Base-by-base conservation (phyloP, 2,113 vertebrate species). In the Gymnobelideus leadbeateri region DNA sequence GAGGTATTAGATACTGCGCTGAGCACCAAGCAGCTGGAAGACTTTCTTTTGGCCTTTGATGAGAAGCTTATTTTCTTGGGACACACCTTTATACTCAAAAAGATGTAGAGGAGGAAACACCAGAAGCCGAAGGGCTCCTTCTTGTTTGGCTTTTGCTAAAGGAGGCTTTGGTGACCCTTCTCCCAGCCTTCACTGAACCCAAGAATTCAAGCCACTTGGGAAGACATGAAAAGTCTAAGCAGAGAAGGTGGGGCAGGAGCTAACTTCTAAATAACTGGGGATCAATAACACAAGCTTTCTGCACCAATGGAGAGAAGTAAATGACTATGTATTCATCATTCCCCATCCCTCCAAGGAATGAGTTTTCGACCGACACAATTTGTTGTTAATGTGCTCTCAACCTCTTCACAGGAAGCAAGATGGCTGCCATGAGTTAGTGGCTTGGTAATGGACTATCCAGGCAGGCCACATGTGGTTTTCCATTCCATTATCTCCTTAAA, bases 401-500 rank as follows among this genome's bases (percentile, higher is more conserved):
- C 2, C 57, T 51, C 92, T 50, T 9, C 24, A 37, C 89, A 52
- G 28, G 91, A 89, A 92, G 24, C 0, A 47, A 90, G 92, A 89
- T 89, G 51, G 68, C 94, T 89, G n/a, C 91, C 53, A 24, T 12
- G 0, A 37, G 5, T 23, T 23, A 23, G 16, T 21, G 16, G 68
- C 89, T 90, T 51, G 25, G 1, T 90, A 12, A 31, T 90, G 46
- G 89, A 90, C 89, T 90, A 47, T 28, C 47, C 49, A 50, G 47
- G 24, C 47, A 89, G 49, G 12, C 89, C 92, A 54, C 89, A 0
- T 54, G 2, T 26, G 57, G 43, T 8, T 89, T 0, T 93, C 68
- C 21, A 57, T 91, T 47, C 47, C 94, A 61, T 94, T 97, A 93
- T 31, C 46, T 51, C 92, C 77, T 92, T 57, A 47, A 90, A 94